Conservation (phyloP, 2,113 vertebrate genomes). For the Chamaea fasciata region DNA sequence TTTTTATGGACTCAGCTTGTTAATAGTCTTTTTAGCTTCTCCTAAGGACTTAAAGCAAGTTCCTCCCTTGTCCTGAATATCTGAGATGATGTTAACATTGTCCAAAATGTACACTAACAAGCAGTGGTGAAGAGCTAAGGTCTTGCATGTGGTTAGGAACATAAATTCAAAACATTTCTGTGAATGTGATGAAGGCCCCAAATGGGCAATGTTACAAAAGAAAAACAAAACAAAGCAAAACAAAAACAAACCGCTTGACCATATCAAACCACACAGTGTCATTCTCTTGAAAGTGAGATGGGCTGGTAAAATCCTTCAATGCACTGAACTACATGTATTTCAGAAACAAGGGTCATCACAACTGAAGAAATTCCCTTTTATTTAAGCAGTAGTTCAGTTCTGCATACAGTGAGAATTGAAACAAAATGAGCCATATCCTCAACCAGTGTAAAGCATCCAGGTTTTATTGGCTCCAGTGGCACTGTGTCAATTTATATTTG, state of each 20-base stretch:
- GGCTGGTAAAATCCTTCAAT: background rate
- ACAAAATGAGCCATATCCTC: background rate
- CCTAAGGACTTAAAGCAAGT: constrained; percentile 75
- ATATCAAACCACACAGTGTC: background rate
- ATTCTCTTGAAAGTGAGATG: background rate
- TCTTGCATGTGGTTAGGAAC: constrained; percentile 56
- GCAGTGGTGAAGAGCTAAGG: constrained; percentile 67
- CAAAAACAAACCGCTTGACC: background rate
- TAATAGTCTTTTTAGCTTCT: constrained; percentile 78
- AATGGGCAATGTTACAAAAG: background rate
- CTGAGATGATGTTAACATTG: constrained; percentile 78
- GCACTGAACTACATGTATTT: background rate
- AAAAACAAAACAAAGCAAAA: background rate
- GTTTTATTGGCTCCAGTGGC: background rate
- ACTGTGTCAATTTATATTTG: background rate
- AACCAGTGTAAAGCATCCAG: background rate
- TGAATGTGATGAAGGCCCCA: constrained; percentile 50
- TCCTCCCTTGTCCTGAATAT: constrained; percentile 73
- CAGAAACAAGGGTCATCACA: background rate
- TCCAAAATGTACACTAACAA: constrained; percentile 75
- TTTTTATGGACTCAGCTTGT: constrained; percentile 75
- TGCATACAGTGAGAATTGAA: background rate
- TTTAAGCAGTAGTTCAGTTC: background rate
- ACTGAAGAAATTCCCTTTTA: background rate
- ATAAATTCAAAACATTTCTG: constrained; percentile 62